Evolutionary conservation across 2,888 invertebrate species (phyloP), one percentile per base, ranked within the genome.

Genomic region (Tenthredo scrophulariae): DNA sequence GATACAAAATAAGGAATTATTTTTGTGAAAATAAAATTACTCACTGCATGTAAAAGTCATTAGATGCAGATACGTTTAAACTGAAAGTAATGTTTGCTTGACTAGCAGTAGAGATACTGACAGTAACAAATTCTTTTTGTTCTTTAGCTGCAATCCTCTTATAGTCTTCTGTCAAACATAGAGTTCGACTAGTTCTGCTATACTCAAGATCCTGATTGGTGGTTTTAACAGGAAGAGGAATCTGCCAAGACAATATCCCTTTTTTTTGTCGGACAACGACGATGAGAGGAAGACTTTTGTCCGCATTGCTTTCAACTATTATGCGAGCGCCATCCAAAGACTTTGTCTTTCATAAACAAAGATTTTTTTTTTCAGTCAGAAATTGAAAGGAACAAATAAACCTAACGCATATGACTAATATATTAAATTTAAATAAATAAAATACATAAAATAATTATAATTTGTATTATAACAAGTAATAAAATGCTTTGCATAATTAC

Each of bases 181-280:
- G 91, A 0, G 96, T 96, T 84, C 96, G 93, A 13, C 91, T 91
- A 13, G 92, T 93, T 58, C 87, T 90, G 79, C 89, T 89, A 79
- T 91, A 93, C 5, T 86, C 85, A 83, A 87, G 85, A 50, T 86
- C 86, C 13, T 87, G 84, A 86, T 89, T 83, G 22, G 88, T 87
- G 86, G 90, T 93, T 85, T 94, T 95, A 0, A 97, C 95, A 77
- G 95, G 89, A 89, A 96, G 94, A 0, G 97, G 97, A 10, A 97
- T 94, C 90, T 97, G 96, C 97, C 97, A 97, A 0, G 97, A 97
- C 85, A 97, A 93, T 1, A 97, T 96, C 77, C 96, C 96, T 91
- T 95, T 95, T 88, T 96, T 96, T 91, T 97, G 97, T 67, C 96
- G 93, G 0, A 97, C 96, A 0, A 97, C 97, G 85, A 97, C 95